Percentiles rank a stretch among this genome's conserved stretches.
phyloP scores from a whole-genome alignment of 2,113 vertebrate genomes.

The Tyrannus savana region DNA sequence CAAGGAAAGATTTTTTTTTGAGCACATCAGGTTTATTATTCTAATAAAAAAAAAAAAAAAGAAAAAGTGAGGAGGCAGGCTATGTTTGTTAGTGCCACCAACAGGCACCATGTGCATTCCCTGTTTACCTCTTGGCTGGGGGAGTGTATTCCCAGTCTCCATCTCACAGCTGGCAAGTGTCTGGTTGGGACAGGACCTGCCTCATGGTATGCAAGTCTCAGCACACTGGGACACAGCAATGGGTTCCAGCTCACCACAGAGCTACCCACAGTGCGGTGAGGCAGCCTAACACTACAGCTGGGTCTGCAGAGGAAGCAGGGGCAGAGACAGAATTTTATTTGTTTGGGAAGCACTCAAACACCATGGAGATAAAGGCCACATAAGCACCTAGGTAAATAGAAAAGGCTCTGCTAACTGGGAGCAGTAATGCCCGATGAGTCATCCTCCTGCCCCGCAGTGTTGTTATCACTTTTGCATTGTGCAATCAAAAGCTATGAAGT shows the following conservation, averaged over 20 bases:
- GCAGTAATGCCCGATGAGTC: slow-evolving; percentile 44
- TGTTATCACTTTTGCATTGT: slow-evolving; percentile 29
- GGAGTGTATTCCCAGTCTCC: neutral
- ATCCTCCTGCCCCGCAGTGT: slow-evolving; percentile 39
- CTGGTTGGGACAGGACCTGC: neutral
- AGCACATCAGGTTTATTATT: neutral
- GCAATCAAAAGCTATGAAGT: slow-evolving; percentile 38
- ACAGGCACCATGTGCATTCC: neutral
- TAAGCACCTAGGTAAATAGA: slow-evolving; percentile 61
- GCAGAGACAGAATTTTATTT: slow-evolving; percentile 28
- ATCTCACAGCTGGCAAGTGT: neutral
- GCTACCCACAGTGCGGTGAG: neutral
- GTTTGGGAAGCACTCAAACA: slow-evolving; percentile 57
- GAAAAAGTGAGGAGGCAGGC: neutral
- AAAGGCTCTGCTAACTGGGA: slow-evolving; percentile 16
- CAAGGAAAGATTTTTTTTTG: neutral
- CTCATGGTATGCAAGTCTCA: neutral
- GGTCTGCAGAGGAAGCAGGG: neutral
- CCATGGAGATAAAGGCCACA: slow-evolving; percentile 40
- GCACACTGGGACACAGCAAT: neutral
- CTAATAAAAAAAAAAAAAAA: neutral
- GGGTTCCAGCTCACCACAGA: neutral
- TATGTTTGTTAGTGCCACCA: neutral
- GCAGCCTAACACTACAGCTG: neutral
- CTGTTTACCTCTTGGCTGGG: neutral